phyloP scores from a whole-genome alignment of 2,113 vertebrate genomes.

The Ciconia boyciana region DNA sequence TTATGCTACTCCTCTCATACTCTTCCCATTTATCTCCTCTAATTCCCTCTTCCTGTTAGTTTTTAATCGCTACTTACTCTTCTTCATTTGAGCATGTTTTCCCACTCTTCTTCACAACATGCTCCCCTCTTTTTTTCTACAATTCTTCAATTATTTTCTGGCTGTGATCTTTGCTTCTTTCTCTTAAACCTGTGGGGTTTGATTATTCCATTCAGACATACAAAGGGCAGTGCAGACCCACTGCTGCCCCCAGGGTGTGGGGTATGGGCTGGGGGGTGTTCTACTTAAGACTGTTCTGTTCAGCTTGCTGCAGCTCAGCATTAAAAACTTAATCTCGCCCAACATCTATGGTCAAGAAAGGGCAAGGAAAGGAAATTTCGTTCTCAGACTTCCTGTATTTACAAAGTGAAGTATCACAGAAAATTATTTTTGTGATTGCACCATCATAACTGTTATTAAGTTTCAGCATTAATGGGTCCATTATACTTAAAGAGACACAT shows the following conservation, averaged over 20 bases:
- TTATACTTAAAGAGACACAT: neutral
- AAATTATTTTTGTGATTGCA: neutral
- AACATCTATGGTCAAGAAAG: neutral
- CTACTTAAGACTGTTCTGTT: neutral
- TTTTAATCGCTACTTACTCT: neutral
- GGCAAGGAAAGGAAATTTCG: neutral
- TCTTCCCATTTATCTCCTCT: neutral
- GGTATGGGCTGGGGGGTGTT: neutral
- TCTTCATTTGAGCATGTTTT: neutral
- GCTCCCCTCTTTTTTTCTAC: neutral
- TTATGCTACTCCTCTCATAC: neutral
- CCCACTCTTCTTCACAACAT: neutral
- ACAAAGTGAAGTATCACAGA: neutral
- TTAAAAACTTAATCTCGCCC: neutral
- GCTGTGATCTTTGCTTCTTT: neutral
- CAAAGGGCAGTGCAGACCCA: neutral
- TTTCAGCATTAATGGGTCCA: neutral
- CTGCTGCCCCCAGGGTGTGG: fast-evolving
- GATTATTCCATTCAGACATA: neutral
- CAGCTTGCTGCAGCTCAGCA: neutral
- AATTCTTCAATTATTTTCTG: neutral
- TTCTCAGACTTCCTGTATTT: neutral
- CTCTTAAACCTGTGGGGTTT: neutral
- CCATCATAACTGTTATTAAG: neutral
- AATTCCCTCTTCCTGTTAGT: neutral